These are phyloP conservation scores for Euphonia xanthogaster DNA, from an alignment of 2,797 vertebrate species.

Conservation along the genomic window DNA sequence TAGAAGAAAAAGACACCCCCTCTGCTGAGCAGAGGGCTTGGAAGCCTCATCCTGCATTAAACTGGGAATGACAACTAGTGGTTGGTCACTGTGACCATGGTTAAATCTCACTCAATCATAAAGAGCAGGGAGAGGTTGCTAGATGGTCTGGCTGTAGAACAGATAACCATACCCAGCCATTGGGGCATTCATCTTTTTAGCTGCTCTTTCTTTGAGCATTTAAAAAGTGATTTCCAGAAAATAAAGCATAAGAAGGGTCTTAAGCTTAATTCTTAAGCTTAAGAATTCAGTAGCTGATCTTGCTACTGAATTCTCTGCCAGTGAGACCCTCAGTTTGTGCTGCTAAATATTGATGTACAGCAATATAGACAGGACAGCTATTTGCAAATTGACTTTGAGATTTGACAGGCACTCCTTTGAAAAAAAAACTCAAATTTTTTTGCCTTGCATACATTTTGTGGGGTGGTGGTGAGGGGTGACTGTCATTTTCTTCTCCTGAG, in stretches of 20 bases:
- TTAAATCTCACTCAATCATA: neutral
- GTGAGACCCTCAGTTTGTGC: neutral
- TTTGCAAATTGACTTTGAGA: neutral
- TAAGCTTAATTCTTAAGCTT: too few relatives aligned
- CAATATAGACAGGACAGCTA: neutral
- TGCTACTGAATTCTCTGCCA: neutral
- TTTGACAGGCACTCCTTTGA: neutral
- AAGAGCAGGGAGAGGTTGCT: neutral
- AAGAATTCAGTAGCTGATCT: too few relatives aligned
- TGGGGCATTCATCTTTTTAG: neutral
- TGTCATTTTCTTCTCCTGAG: neutral
- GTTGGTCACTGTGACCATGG: neutral
- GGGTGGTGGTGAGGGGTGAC: neutral
- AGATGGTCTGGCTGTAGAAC: neutral
- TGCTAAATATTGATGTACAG: neutral
- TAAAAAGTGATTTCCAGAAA: neutral
- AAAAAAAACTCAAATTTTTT: fast-evolving
- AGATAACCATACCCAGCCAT: neutral
- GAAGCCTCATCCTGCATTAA: neutral
- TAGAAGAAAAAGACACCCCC: neutral
- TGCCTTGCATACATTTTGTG: neutral
- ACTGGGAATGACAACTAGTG: neutral
- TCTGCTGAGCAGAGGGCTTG: fast-evolving
- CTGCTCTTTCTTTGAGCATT: neutral
- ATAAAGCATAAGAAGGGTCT: neutral